phyloP scores from a whole-genome alignment of 2,113 vertebrate genomes.

The Lepisosteus osseus region DNA sequence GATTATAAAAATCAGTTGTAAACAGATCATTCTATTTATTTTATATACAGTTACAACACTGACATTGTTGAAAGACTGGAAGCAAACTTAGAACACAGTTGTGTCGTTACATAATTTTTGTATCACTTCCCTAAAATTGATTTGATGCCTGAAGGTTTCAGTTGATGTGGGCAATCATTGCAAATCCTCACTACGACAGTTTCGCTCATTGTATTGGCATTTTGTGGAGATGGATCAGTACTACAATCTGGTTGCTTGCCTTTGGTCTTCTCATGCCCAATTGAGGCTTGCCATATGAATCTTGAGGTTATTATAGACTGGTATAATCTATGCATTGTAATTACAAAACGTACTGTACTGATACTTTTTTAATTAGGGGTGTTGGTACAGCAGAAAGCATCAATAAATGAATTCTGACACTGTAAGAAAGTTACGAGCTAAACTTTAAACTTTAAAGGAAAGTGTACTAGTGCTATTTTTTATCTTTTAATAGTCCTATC shows the following conservation, averaged over 20 bases:
- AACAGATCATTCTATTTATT: too few relatives aligned
- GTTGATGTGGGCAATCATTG: constrained; percentile 26
- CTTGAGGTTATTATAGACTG: background rate
- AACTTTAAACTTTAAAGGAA: too few relatives aligned
- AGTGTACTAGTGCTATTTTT: too few relatives aligned
- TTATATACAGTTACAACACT: too few relatives aligned
- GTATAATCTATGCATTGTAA: constrained; percentile 48
- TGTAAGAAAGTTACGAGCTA: background rate
- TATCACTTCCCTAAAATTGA: constrained; percentile 8
- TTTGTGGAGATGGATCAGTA: constrained; percentile 35
- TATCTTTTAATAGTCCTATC: too few relatives aligned
- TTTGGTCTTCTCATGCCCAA: constrained; percentile 8
- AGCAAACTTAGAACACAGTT: background rate
- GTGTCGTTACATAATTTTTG: background rate
- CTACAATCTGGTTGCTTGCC: constrained; percentile 1
- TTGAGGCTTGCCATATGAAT: constrained; percentile 5
- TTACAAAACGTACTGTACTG: constrained; percentile 42
- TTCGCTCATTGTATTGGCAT: constrained; percentile 37
- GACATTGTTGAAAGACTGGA: too few relatives aligned
- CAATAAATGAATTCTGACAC: constrained; percentile 39
- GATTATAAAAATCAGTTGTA: too few relatives aligned
- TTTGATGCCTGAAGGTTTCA: background rate
- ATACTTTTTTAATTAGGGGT: constrained; percentile 59
- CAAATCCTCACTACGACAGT: constrained; percentile 24
- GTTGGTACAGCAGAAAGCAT: constrained; percentile 29